Evolutionary conservation across 2,113 vertebrate genomes (phyloP), one percentile per base, ranked within the genome.

Genomic region (human): DNA sequence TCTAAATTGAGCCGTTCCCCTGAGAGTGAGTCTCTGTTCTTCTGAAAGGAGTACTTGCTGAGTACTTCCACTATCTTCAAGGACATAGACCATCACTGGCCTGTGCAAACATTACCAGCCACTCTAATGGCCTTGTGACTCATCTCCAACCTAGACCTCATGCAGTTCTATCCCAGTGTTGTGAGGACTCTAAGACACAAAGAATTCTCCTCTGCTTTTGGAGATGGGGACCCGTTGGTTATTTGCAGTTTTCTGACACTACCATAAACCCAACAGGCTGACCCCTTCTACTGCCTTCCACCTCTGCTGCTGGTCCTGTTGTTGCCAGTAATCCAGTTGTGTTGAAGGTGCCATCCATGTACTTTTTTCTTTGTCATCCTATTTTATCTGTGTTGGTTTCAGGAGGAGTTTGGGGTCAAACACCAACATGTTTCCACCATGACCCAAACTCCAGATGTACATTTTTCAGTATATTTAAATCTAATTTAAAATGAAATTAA

Each of bases 201-300:
- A 25, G 22, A 35, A 13, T 1, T 16, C 23, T 43, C 2, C 2
- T 81, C 64, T 3, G 23, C n/a, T 23, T 40, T 73, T 16, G 45
- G 61, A 57, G 45, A 32, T 3, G 35, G 48, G 45, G 35, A 38
- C 8, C 12, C 35, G 1, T n/a, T 30, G 14, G 8, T 61, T 66
- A 66, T 30, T 43, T 30, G 38, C 45, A 13, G 2, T 7, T 30
- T 25, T 13, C 13, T n/a, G 35, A 27, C 43, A 30, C 16, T 1
- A 2, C 0, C 0, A 27, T 11, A 8, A 14, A 55, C 38, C n/a
- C 10, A 12, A 8, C 3, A 0, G 11, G 17, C 55, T 12, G 35
- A 30, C 7, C 1, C 4, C 32, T 13, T 12, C 11, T 3, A 25
- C 20, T 0, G 2, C 9, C 59, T 9, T 11, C 4, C 4, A 2